A percentile compares a stretch with the other conserved stretches of the same genome.
These are phyloP conservation scores for Machimus atricapillus DNA, from an alignment of 2,888 invertebrate species.

Conservation along the genomic window DNA sequence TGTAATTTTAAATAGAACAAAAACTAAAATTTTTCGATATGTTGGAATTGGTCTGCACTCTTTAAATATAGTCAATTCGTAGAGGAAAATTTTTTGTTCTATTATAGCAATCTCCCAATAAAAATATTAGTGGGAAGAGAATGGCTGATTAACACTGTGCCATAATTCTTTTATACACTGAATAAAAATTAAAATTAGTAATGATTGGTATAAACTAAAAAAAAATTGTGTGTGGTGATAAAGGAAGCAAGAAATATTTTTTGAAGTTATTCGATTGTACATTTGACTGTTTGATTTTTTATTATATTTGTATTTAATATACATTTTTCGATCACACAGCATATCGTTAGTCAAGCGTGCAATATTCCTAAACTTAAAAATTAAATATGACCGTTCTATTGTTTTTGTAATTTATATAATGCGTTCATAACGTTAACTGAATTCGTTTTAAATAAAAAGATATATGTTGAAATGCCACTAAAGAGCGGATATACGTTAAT, in stretches of 20 bases:
- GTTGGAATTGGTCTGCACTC: no score
- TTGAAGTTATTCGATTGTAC: not conserved
- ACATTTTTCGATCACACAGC: constrained; percentile 40
- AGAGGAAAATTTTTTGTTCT: no score
- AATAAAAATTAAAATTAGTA: no score
- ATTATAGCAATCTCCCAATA: no score
- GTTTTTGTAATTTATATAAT: constrained; percentile 33
- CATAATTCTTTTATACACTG: no score
- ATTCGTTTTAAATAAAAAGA: constrained; percentile 1
- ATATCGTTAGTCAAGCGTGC: constrained; percentile 21
- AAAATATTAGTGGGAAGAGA: no score
- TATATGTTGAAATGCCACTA: not conserved
- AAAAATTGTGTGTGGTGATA: not conserved
- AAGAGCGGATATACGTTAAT: not conserved
- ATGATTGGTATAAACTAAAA: not conserved
- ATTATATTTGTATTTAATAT: not conserved
- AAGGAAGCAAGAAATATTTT: not conserved
- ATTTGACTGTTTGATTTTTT: not conserved
- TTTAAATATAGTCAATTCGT: no score
- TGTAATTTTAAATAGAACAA: no score
- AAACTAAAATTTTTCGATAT: no score
- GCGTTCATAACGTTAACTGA: constrained; percentile 13
- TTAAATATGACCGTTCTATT: constrained; percentile 48
- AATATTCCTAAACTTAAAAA: constrained; percentile 44
- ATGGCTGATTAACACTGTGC: no score